Percentiles rank a stretch among this genome's conserved stretches.
Conservation (phyloP, 2,797 vertebrate genomes). For the Centropyge bicolor region DNA sequence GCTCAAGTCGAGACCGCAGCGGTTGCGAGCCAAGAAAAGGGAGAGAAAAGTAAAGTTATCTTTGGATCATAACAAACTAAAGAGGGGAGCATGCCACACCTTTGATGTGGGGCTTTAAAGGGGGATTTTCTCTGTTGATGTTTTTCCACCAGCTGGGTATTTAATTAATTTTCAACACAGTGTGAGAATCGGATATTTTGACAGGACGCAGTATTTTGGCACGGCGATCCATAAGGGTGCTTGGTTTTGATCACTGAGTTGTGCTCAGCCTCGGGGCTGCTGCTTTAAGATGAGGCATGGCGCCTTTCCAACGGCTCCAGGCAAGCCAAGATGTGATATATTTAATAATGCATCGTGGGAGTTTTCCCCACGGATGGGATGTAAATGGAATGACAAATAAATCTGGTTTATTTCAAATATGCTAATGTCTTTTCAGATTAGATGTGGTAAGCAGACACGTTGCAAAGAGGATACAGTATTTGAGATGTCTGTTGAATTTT, state of each 20-base stretch:
- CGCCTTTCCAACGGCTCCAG: conserved; percentile 56
- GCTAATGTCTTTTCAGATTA: conserved; percentile 33
- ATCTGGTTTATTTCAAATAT: conserved; percentile 50
- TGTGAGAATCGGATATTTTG: conserved; percentile 76
- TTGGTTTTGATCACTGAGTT: conserved; percentile 71
- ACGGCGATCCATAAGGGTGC: conserved; percentile 47
- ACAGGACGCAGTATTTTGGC: conserved; percentile 70
- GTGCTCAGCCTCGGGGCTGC: conserved; percentile 62
- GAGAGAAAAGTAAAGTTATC: conserved; percentile 57
- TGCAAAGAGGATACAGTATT: conserved; percentile 3
- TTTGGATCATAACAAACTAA: conserved; percentile 73
- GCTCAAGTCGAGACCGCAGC: conserved; percentile 38
- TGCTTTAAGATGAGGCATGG: conserved; percentile 70
- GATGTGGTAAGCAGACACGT: conserved; percentile 16
- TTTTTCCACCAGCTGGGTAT: conserved; percentile 72
- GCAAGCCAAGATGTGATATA: conserved; percentile 56
- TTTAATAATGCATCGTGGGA: conserved; percentile 70
- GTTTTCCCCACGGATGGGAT: conserved; percentile 50
- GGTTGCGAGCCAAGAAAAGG: conserved; percentile 48
- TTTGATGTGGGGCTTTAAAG: conserved; percentile 68
- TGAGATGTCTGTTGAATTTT: conserved; percentile 9
- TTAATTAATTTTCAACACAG: conserved; percentile 80
- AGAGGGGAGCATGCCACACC: conserved; percentile 64
- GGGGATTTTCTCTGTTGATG: conserved; percentile 76
- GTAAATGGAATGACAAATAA: conserved; percentile 51